Evolutionary conservation across 2,797 vertebrate genomes (phyloP), one percentile per base, ranked within the genome.

Genomic region (Nannoperca australis): DNA sequence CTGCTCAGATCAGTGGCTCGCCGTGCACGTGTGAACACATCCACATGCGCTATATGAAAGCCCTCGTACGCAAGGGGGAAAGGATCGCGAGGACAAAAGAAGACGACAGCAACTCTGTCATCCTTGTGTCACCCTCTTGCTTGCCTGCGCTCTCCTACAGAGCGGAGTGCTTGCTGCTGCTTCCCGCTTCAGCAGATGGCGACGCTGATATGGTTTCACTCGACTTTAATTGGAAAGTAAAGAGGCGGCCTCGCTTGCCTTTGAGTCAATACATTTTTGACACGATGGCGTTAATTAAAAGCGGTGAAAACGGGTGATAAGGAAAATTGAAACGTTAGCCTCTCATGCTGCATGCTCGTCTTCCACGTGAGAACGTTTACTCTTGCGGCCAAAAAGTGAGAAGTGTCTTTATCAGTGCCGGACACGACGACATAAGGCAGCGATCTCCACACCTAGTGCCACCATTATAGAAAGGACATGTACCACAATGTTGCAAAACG

Each of bases 221-320:
- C 55, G 0, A 51, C 78, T 85, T 84, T 93, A 91, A 94, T 92
- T 94, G 85, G 84, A 89, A 86, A 85, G 72, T 83, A 78, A 88
- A 90, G 85, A 84, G 60, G 64, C 70, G 10, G 76, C 56, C 20
- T n/a, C 5, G 73, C 83, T 85, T 17, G 76, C 56, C 75, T 92
- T 88, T 92, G 84, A 88, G 82, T 88, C 82, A 60, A 76, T 88
- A 70, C 40, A 13, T 85, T 91, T 92, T 81, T 87, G 76, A 84
- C 81, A 70, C 30, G 73, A 84, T 70, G 74, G 63, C 14, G 64
- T 80, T 93, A 92, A 93, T 93, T 92, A 93, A 93, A 92, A 88
- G 70, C 76, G 74, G 72, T 71, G 85, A 86, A 85, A 85, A 65
- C 0, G 20, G 55, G 66, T 40, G 89, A 90, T 91, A 88, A 92